Evolutionary conservation across 2,113 vertebrate species (phyloP).

Genomic region (Cranoglanis bouderius): DNA sequence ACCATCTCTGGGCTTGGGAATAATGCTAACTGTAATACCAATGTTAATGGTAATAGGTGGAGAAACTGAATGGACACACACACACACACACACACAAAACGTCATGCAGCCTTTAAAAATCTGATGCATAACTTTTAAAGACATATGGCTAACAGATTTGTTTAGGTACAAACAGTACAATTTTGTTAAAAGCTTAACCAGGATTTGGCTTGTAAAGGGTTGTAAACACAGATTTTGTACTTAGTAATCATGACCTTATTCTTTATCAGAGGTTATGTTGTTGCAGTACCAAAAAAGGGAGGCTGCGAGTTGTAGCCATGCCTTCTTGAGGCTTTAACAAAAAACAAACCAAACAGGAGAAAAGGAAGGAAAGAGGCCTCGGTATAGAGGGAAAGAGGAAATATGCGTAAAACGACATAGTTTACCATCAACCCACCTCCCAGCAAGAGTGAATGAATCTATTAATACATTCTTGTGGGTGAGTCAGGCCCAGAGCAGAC

Average conservation of each 20-base stretch:
- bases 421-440: constrained; percentile 39
- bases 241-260: not conserved
- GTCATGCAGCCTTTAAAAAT: not conserved
- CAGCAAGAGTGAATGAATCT: constrained; percentile 33
- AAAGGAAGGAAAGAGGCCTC: constrained; percentile 60
- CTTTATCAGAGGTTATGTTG: not conserved
- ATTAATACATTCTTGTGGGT: constrained; percentile 42
- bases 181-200: not conserved
- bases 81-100: not conserved
- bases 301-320: not conserved
- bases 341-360: constrained; percentile 56
- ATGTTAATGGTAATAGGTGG: not conserved
- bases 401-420: constrained; percentile 37
- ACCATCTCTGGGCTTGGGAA: not conserved
- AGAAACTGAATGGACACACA: not conserved
- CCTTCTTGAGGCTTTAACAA: constrained; percentile 20
- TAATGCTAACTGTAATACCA: not conserved
- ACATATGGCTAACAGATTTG: not conserved
- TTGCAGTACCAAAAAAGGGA: not conserved
- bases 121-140: not conserved
- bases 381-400: constrained; percentile 43
- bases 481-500: constrained; percentile 18
- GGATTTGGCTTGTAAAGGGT: not conserved
- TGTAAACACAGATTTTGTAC: not conserved
- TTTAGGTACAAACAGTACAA: not conserved